Percentiles rank a stretch among this genome's conserved stretches.
Conservation (phyloP, 2,113 vertebrate species). For the Etheostoma cragini region DNA sequence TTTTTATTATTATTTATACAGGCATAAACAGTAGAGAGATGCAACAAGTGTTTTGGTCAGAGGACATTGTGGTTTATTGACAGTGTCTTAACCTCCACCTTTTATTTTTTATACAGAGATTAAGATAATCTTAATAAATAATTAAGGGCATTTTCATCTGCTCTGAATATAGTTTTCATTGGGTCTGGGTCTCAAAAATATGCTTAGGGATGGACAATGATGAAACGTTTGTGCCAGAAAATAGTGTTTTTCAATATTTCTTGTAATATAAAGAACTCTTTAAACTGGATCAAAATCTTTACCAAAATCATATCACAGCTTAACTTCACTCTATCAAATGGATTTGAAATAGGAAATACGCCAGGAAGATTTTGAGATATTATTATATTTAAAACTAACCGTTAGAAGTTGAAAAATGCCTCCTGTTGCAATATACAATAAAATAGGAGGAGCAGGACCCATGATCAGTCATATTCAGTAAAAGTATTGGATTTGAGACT, state of each 20-base stretch:
- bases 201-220: not conserved
- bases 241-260: not conserved
- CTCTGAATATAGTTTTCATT: not conserved
- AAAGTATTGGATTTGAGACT: not conserved
- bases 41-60: not conserved
- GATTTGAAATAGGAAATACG: not conserved
- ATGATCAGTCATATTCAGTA: not conserved
- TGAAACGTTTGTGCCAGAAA: not conserved
- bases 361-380: rapidly evolving
- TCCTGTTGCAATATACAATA: not conserved
- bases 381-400: not conserved
- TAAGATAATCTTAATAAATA: not conserved
- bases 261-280: not conserved
- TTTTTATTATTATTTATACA: not conserved
- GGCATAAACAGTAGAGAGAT: not conserved
- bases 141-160: not conserved
- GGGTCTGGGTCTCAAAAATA: not conserved
- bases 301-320: not conserved
- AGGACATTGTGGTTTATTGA: not conserved
- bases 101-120: not conserved
- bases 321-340: not conserved
- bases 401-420: not conserved
- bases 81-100: not conserved
- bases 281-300: not conserved
- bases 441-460: not conserved